Evolutionary conservation across 2,888 invertebrate genomes (phyloP), one percentile per base, ranked within the genome.

Genomic region (Cerastis rubricosa): DNA sequence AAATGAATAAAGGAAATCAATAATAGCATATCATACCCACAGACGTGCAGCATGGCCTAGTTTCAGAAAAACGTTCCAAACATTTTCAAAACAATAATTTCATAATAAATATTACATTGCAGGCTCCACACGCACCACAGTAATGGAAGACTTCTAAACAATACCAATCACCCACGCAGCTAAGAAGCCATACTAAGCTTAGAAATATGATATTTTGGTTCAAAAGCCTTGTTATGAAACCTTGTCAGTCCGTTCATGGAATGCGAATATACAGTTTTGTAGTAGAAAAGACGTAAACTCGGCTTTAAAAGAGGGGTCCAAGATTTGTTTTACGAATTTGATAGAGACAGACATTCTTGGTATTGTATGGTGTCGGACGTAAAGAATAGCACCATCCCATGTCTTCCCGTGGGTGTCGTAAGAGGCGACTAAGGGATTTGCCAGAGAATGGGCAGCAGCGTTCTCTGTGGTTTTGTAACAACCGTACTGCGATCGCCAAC

Each of bases 121-220:
- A 29, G 40, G 47, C 40, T 63, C 19, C 40, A 25, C 45, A 69
- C 49, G 68, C 25, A 59, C 51, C 40, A 40, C 40, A 25, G 45
- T 57, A 76, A 73, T n/a, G 3, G 45, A 57, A 76, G 35, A 57
- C 73, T 64, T 71, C 45, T 66, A 71, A 70, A 71, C 65, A 70
- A 63, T 12, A 51, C 45, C 66, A 71, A 76, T 76, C 67, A 66
- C n/a, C 57, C 63, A 61, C 63, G 63, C 61, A 68, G 71, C 65
- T 22, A 29, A 45, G 87, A 87, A 87, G 87, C 87, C 87, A 74
- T 81, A 78, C 74, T 49, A 43, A 80, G 85, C 86, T 88, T 87
- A 83, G 87, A 78, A 87, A 87, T 85, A 85, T 86, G 87, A 87
- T 87, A 87, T 87, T 87, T 76, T 65, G 61, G 75, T 72, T 74